Conservation (phyloP, 2,797 vertebrate species). For the Rhabdomys pumilio region DNA sequence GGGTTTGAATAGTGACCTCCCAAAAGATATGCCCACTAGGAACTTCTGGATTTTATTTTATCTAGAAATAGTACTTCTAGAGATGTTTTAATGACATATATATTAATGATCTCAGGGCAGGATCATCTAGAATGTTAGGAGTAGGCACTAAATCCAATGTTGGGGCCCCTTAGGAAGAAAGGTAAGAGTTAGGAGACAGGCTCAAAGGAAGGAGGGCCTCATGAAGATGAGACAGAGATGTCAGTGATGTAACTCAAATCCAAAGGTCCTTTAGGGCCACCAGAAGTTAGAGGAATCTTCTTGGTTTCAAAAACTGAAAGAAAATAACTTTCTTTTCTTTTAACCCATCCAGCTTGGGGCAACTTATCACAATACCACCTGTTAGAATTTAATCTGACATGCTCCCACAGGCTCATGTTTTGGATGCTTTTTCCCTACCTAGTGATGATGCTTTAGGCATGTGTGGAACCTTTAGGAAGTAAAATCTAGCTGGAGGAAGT, state of each 20-base stretch:
- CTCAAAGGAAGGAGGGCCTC: neutral
- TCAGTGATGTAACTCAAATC: neutral
- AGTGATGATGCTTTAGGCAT: neutral
- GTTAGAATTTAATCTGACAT: neutral
- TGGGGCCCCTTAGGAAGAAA: neutral
- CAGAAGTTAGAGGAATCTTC: neutral
- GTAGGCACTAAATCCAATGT: neutral
- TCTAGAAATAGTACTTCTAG: neutral
- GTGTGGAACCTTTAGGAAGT: neutral
- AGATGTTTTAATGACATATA: neutral
- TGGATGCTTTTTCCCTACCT: neutral
- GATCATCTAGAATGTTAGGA: neutral
- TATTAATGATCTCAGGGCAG: neutral
- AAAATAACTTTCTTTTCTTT: too few relatives aligned
- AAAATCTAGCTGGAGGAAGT: neutral
- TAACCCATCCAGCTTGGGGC: neutral
- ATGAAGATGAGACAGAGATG: neutral
- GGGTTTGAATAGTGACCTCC: too few relatives aligned
- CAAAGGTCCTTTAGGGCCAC: rapidly evolving
- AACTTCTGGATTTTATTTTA: neutral
- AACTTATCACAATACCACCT: neutral
- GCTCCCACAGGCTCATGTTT: neutral
- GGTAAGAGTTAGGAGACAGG: neutral
- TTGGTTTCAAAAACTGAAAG: rapidly evolving
- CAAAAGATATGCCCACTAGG: rapidly evolving